Evolutionary conservation across 2,888 invertebrate species (phyloP), one percentile per base, ranked within the genome.

Genomic region (Leucoma salicis): DNA sequence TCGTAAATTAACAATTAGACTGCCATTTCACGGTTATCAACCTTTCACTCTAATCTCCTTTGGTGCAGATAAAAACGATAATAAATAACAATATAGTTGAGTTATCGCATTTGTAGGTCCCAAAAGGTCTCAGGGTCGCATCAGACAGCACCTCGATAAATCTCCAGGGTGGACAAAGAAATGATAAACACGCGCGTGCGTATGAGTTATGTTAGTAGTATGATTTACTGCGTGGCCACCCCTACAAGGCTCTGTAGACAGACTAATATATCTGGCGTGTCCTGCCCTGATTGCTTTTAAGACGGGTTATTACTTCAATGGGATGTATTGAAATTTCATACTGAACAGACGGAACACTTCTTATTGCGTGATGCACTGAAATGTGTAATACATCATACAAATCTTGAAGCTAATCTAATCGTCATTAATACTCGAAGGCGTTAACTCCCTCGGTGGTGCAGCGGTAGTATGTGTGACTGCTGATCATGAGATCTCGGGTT

Each of bases 101-200:
- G 47, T 57, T 59, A 59, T 59, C 16, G 47, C 33, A 15, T 31
- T 38, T 34, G 33, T 10, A 50, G 48, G 42, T 39, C 53, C 57
- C 53, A 39, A 45, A 46, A 47, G 47, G 59, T 29, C 47, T 57
- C 55, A 55, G 55, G 57, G 58, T 52, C 55, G 48, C 53, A 52
- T 55, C 59, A 49, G 36, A 56, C 53, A 46, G 44, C 40, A 33
- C 50, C 34, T 40, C 59, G 27, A 62, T 64, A 64, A 64, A 64
- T 64, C 64, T 53, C 44, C 39, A 14, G 57, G 52, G 53, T 58
- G 56, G 60, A 60, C 57, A 63, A 61, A 64, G 60, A 62, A 60
- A 64, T 63, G 63, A 63, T 64, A 63, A 60, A 64, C 56, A 49
- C 35, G 49, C 47, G 43, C 52, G 53, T 47, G 49, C 40, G 49